Conservation (phyloP, 2,797 vertebrate genomes). For the Pangasius krempfi region DNA sequence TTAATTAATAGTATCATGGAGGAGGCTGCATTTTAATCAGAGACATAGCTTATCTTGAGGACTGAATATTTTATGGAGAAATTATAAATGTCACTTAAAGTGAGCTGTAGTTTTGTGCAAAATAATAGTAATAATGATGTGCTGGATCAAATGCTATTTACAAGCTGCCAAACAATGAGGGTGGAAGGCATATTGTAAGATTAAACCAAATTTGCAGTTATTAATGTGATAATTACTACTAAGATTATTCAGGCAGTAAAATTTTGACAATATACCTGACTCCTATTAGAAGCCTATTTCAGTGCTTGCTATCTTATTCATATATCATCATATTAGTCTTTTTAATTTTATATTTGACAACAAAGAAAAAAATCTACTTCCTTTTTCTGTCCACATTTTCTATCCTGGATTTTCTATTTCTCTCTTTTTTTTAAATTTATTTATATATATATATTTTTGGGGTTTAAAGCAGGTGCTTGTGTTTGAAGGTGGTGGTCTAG, state of each 20-base stretch:
- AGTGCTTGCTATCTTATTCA: background rate
- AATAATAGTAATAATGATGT: background rate
- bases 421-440: too few species aligned
- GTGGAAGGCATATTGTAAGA: background rate
- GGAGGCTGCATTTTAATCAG: background rate
- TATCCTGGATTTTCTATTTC: background rate
- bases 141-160: background rate
- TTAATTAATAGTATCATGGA: background rate
- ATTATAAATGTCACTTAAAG: background rate
- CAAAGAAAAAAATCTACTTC: background rate
- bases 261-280: background rate
- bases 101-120: background rate
- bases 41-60: background rate
- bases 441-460: too few species aligned
- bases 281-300: background rate
- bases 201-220: background rate
- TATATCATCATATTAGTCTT: background rate
- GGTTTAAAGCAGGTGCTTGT: background rate
- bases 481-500: background rate
- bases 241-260: background rate
- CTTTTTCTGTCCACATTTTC: background rate
- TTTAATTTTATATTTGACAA: background rate
- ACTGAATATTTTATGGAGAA: background rate
- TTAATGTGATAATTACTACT: background rate
- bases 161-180: background rate